Percentiles rank a stretch among this genome's conserved stretches.
These are phyloP conservation scores for Kryphioiulus occultus DNA, from an alignment of 2,888 invertebrate species.

Conservation along the genomic window DNA sequence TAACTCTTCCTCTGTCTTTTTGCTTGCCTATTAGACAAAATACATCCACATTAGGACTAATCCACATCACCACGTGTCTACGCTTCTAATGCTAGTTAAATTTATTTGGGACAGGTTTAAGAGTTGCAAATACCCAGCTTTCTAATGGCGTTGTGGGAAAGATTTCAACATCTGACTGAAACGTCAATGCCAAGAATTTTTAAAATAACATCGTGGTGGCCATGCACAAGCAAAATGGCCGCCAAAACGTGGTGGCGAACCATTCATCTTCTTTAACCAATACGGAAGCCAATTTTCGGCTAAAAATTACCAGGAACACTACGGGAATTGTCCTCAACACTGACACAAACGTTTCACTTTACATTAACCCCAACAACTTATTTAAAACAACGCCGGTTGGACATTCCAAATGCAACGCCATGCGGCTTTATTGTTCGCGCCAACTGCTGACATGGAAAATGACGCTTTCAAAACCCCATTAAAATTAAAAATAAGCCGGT, in stretches of 20 bases:
- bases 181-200: neutral
- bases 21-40: conserved; percentile 7
- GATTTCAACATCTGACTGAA: neutral
- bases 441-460: neutral
- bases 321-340: neutral
- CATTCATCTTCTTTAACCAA: neutral
- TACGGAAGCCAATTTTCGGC: neutral
- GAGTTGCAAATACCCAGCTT: no score
- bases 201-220: neutral
- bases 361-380: neutral
- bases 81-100: no score
- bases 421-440: conserved; percentile 11
- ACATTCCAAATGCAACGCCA: neutral
- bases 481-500: neutral
- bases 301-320: neutral
- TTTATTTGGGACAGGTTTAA: no score
- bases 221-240: neutral
- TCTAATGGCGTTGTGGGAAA: no score
- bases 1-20: conserved; percentile 48
- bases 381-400: neutral
- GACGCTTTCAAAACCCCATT: neutral
- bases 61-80: neutral
- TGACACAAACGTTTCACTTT: neutral
- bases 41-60: neutral
- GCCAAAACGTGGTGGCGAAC: neutral